Conservation (phyloP, 2,113 vertebrate genomes). For the Hemicordylus capensis region DNA sequence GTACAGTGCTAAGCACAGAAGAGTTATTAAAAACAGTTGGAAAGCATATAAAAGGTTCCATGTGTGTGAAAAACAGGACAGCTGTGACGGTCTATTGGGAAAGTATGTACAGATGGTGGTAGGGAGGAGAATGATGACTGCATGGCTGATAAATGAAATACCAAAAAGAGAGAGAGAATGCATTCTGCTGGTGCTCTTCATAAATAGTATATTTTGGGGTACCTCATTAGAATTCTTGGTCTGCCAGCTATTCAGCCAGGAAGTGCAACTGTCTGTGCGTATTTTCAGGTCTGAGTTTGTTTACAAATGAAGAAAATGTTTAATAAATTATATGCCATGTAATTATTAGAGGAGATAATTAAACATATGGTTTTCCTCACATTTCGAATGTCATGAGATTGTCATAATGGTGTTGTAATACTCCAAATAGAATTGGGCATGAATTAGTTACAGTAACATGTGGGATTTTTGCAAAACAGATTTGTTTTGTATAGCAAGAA, state of each 20-base stretch:
- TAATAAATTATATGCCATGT: conserved; percentile 66
- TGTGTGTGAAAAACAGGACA: conserved; percentile 80
- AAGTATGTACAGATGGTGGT: conserved; percentile 80
- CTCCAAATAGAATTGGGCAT: conserved; percentile 64
- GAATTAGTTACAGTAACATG: conserved; percentile 64
- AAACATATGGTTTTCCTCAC: conserved; percentile 52
- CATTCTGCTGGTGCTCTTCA: conserved; percentile 69
- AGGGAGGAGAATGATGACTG: conserved; percentile 68
- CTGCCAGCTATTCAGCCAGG: conserved; percentile 61
- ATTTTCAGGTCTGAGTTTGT: conserved; percentile 67
- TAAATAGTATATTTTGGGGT: conserved; percentile 63
- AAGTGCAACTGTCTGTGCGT: conserved; percentile 48
- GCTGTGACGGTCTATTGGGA: conserved; percentile 83
- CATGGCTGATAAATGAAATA: conserved; percentile 73
- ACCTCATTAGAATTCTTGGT: conserved; percentile 60
- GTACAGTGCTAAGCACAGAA: conserved; percentile 65
- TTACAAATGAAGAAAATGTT: conserved; percentile 66
- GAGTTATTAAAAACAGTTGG: conserved; percentile 78
- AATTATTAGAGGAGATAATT: conserved; percentile 73
- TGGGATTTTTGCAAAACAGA: conserved; percentile 64
- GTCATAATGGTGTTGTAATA: conserved; percentile 66
- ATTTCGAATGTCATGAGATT: conserved; percentile 59
- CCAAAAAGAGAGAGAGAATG: conserved; percentile 32
- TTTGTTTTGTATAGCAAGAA: conserved; percentile 68
- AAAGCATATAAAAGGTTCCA: conserved; percentile 73